These are phyloP conservation scores for Macrosteles quadrilineatus DNA, from an alignment of 1,140 invertebrate genomes.

Conservation along the genomic window DNA sequence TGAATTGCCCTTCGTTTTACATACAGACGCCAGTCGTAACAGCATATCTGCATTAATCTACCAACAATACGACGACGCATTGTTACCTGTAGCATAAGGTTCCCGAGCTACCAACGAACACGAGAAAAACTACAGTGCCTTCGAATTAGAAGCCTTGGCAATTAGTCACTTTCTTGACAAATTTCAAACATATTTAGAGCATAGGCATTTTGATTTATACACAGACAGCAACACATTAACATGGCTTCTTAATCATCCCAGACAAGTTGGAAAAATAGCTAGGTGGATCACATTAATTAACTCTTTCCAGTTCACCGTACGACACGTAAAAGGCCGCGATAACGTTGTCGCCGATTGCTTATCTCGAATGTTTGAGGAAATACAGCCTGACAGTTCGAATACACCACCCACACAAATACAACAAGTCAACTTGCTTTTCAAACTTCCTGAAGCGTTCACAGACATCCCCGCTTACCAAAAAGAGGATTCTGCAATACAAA, in stretches of 20 bases:
- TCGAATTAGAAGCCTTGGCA: slow-evolving; percentile 12
- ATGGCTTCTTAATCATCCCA: slow-evolving; percentile 15
- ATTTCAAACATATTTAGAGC: slow-evolving; percentile 17
- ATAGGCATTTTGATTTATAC: slow-evolving; percentile 3
- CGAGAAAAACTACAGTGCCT: slow-evolving; percentile 5
- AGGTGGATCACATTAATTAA: slow-evolving; percentile 3
- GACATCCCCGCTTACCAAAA: background rate
- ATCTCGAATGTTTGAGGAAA: background rate
- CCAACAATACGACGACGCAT: background rate
- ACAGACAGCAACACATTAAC: slow-evolving; percentile 11
- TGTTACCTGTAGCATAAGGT: background rate
- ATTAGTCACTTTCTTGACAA: background rate
- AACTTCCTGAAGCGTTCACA: background rate
- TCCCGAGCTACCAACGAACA: background rate
- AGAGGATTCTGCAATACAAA: background rate
- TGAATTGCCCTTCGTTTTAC: background rate
- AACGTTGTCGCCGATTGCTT: slow-evolving; percentile 21
- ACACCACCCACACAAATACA: background rate
- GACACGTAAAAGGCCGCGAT: slow-evolving; percentile 5
- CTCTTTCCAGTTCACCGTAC: slow-evolving; percentile 7
- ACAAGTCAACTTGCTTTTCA: background rate
- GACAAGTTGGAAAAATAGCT: slow-evolving; percentile 19
- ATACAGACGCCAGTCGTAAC: background rate
- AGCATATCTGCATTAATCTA: background rate
- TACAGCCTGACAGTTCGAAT: background rate